Base-by-base conservation (phyloP, 1,140 invertebrate species). In the Listronotus oregonensis region DNA sequence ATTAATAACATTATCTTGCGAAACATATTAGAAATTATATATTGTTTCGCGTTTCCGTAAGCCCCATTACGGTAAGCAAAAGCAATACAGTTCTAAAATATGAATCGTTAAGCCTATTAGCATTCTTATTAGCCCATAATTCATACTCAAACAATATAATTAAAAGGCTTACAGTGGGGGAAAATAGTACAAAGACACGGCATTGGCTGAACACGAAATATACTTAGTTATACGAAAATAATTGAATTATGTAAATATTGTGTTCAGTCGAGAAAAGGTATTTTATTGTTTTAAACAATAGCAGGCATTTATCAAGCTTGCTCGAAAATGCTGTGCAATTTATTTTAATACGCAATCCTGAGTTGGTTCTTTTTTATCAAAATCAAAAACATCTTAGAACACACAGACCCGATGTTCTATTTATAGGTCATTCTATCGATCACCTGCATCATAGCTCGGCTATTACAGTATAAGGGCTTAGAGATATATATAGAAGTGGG, bases 81-180 rank as follows among this genome's bases (percentile, higher is more conserved):
- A 32, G 60, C 50, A 63, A 54, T 63, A 63, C 47, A 37, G 49
- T 18, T 14, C n/a, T 44, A 56, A 64, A 64, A 64, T 64, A 64
- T 64, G 61, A 64, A 64, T 64, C 51, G 61, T 43, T 64, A 64
- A 64, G 61, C 61, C 61, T 64, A 64, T 64, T 64, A 64, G 51
- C 61, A 56, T 64, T 56, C 61, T 64, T 64, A 64, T 64, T 64
- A 64, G 51, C 51, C 37, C 61, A 64, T 64, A 64, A 64, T 49
- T 64, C 61, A 64, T 56, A 54, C 43, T 47, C 37, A 55, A 56
- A 64, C 61, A 64, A 64, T 64, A 64, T 64, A 64, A 64, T 64
- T 64, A 64, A 64, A 64, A 64, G 61, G 43, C 42, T 63, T 63
- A 46, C n/a, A n/a, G 27, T 27, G 51, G 44, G 61, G 51, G 52